Percentiles rank a stretch among this genome's conserved stretches.
Evolutionary conservation across 2,113 vertebrate species (phyloP).

Genomic region (Leucosticte australis): DNA sequence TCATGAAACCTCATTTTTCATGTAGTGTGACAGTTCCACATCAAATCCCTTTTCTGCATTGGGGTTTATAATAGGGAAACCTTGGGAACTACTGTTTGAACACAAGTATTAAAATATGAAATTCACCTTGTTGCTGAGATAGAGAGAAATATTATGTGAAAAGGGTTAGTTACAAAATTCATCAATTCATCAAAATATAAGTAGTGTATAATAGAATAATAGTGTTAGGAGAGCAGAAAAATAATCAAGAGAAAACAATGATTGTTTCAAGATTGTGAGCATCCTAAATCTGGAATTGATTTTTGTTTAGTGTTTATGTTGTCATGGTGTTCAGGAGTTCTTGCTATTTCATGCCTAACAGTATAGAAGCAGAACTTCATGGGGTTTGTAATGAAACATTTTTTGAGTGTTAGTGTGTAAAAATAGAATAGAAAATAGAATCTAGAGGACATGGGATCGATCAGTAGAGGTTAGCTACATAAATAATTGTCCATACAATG

Average conservation of each 20-base stretch:
- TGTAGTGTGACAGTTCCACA: not conserved
- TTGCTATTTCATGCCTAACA: not conserved
- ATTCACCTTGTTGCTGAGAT: not conserved
- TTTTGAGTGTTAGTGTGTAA: not conserved
- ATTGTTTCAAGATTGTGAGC: not conserved
- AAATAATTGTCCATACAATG: not conserved
- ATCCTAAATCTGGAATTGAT: not conserved
- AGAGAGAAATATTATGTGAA: not conserved
- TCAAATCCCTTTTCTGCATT: not conserved
- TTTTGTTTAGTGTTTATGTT: not conserved
- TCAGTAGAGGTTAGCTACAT: not conserved
- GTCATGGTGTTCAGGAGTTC: not conserved
- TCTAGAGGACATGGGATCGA: not conserved
- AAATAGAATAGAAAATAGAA: not conserved
- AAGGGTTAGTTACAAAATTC: not conserved
- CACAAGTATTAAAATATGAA: not conserved
- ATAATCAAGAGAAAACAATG: not conserved
- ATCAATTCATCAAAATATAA: not conserved
- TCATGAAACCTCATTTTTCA: not conserved
- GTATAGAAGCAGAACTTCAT: not conserved
- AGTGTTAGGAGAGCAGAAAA: not conserved
- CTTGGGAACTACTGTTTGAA: not conserved
- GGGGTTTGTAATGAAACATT: not conserved
- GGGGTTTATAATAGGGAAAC: not conserved
- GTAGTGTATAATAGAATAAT: not conserved